These are phyloP conservation scores for Chaetodon auriga DNA, from an alignment of 2,113 vertebrate genomes.

Conservation along the genomic window DNA sequence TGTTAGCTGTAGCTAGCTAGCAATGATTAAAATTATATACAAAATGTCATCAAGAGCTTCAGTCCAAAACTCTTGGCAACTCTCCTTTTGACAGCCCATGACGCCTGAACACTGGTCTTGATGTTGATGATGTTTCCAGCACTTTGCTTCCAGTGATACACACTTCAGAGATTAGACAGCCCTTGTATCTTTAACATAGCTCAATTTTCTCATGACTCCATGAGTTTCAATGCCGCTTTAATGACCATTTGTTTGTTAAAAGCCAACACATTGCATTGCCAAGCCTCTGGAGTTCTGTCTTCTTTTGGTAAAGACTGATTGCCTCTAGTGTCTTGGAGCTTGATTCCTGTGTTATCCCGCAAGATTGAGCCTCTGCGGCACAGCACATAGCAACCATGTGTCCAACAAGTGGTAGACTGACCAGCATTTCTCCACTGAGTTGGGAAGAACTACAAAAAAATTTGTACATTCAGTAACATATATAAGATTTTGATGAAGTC, in stretches of 20 bases:
- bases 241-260: not conserved
- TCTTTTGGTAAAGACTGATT: constrained; percentile 36
- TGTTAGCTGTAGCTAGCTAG: not conserved
- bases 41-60: not conserved
- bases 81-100: not conserved
- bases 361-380: not conserved
- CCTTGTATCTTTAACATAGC: not conserved
- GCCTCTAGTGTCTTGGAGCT: constrained; percentile 7
- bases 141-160: not conserved
- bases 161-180: not conserved
- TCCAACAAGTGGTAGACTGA: constrained; percentile 48
- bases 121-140: not conserved
- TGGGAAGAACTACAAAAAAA: constrained; percentile 6
- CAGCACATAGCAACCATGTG: not conserved
- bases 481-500: constrained; percentile 26
- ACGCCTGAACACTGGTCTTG: not conserved
- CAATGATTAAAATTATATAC: not conserved
- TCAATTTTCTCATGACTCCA: not conserved
- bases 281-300: not conserved
- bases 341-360: not conserved
- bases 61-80: constrained; percentile 12
- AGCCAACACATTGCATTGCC: not conserved
- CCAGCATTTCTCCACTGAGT: constrained; percentile 44
- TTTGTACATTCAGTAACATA: constrained; percentile 60
- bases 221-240: constrained; percentile 29